Conservation (phyloP, 1,140 invertebrate species). For the Bombus haemorrhoidalis region DNA sequence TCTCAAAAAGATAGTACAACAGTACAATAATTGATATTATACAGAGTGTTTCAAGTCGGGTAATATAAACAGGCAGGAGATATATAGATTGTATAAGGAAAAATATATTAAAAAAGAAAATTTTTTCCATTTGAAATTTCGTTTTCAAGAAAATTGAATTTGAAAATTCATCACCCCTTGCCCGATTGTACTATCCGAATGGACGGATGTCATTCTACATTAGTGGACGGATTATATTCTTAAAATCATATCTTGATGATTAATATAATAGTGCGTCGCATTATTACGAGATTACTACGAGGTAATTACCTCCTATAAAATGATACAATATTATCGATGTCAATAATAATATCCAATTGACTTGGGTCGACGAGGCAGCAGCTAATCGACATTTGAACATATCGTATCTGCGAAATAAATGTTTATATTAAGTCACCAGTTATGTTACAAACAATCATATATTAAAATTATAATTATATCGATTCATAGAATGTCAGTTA, state of each 20-base stretch:
- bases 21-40: neutral
- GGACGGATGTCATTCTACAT: neutral
- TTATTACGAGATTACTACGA: neutral
- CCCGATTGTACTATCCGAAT: no score
- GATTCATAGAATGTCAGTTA: slow-evolving; percentile 65
- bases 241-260: neutral
- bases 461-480: neutral
- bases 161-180: no score
- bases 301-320: slow-evolving; percentile 65
- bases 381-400: slow-evolving; percentile 96
- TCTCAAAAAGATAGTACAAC: neutral
- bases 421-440: neutral
- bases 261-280: neutral
- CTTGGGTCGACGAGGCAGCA: slow-evolving; percentile 86
- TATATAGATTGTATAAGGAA: no score
- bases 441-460: neutral
- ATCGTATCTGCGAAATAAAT: slow-evolving; percentile 85
- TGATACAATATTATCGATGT: slow-evolving; percentile 69
- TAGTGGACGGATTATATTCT: neutral
- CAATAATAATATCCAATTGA: slow-evolving; percentile 80
- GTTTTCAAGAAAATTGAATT: no score
- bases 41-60: no score
- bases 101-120: no score
- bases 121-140: no score
- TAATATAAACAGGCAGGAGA: no score